Evolutionary conservation across 2,888 invertebrate species (phyloP), one percentile per base, ranked within the genome.

Genomic region (Diaphora mendica): DNA sequence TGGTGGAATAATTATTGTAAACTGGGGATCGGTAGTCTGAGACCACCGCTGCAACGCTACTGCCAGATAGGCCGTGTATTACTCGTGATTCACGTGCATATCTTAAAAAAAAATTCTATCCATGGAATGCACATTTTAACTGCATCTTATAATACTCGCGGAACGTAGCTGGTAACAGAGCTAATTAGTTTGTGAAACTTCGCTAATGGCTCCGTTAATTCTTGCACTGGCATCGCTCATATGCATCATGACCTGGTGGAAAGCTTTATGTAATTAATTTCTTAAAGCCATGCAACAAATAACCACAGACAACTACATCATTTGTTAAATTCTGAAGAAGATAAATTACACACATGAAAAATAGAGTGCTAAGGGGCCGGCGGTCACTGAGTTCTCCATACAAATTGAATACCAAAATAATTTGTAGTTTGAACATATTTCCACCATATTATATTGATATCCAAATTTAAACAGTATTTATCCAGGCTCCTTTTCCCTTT

Each of bases 131-230:
- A 26, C 7, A 17, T 13, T 26, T 44, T 13, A 33, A 68, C n/a
- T 30, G 17, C 33, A 68, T 35, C 51, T 55, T 9, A 39, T 68
- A 39, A 35, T 55, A 35, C n/a, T n/a, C n/a, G 30, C 23, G 62
- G 11, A 30, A 30, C 42, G 72, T 77, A 68, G 64, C 72, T 71
- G 68, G 69, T 71, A 74, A 84, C 76, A 77, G 85, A 80, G 81
- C 84, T 90, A 90, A 90, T 91, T 89, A 90, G 85, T 89, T n/a
- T 87, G 72, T 72, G 80, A 82, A 88, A 90, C 86, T 89, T 88
- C 48, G 77, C 78, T 89, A 88, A 89, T 86, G 84, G 87, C 85
- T 85, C 66, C 74, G 82, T 65, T 86, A 83, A 86, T 89, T 87
- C 86, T 79, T 80, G 73, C 81, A 78, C 70, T 76, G 74, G 48